Percentiles rank a stretch among this genome's conserved stretches.
phyloP scores from a whole-genome alignment of 2,797 vertebrate species.

The Pyrocephalus nanus region DNA sequence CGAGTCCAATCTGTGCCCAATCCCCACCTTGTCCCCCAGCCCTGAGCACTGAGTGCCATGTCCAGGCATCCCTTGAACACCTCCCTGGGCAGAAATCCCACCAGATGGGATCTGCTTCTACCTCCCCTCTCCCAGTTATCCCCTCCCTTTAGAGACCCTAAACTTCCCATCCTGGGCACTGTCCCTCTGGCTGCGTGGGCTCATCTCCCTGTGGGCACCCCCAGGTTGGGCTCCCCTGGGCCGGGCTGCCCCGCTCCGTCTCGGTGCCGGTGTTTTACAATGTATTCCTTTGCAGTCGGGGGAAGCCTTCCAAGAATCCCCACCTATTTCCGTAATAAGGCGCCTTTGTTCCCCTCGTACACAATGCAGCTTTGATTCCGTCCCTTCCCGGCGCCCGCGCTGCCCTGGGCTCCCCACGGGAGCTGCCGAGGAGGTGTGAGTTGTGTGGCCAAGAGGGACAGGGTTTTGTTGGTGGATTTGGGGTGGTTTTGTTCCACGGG shows the following conservation, averaged over 20 bases:
- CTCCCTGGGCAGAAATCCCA: background rate
- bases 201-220: background rate
- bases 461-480: background rate
- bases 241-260: background rate
- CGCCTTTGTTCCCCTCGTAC: slow-evolving; percentile 40
- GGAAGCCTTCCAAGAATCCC: slow-evolving; percentile 68
- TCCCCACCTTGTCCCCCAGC: background rate
- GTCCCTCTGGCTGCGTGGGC: rapidly evolving
- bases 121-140: rapidly evolving
- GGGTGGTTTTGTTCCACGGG: background rate
- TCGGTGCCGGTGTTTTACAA: background rate
- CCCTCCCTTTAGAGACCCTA: background rate
- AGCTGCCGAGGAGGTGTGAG: background rate
- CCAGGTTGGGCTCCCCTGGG: background rate
- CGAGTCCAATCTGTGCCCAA: rapidly evolving
- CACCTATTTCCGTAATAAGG: slow-evolving; percentile 59
- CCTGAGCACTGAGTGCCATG: background rate
- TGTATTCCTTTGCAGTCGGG: background rate
- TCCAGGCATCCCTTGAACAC: background rate
- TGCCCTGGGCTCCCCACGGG: background rate
- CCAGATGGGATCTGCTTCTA: background rate
- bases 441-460: background rate
- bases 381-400: background rate
- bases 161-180: rapidly evolving
- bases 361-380: slow-evolving; percentile 51